Percentiles rank a stretch among this genome's conserved stretches.
Evolutionary conservation across 2,113 vertebrate genomes (phyloP).

Genomic region (Corynorhinus townsendii): DNA sequence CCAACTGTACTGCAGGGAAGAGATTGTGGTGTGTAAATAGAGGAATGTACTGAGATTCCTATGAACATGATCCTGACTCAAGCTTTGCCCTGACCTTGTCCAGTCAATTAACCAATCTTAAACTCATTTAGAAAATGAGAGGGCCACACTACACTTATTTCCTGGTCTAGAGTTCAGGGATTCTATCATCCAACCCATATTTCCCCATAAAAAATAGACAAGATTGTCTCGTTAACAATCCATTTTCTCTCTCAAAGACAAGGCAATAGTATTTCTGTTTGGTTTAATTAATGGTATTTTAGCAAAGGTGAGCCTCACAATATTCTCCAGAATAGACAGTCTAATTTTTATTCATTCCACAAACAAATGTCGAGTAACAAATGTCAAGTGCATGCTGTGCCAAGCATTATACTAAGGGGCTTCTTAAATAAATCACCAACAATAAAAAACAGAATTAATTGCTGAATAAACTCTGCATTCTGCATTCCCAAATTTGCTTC

Average conservation of each 20-base stretch:
- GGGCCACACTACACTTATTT: not conserved
- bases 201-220: not conserved
- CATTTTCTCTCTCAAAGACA: not conserved
- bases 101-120: not conserved
- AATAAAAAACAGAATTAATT: not conserved
- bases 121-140: slow-evolving; percentile 7
- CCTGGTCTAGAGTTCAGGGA: not conserved
- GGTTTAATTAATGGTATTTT: not conserved
- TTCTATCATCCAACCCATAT: not conserved
- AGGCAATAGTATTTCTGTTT: not conserved
- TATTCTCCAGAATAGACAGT: not conserved
- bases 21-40: not conserved
- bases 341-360: not conserved
- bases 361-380: not conserved
- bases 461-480: not conserved
- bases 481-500: not conserved
- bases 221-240: not conserved
- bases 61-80: not conserved
- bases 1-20: not conserved
- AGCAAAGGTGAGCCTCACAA: not conserved
- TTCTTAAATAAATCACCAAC: not conserved
- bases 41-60: not conserved
- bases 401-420: not conserved
- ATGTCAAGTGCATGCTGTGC: not conserved
- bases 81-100: not conserved